Conservation (phyloP, 2,113 vertebrate species). For the Ciconia stormi region DNA sequence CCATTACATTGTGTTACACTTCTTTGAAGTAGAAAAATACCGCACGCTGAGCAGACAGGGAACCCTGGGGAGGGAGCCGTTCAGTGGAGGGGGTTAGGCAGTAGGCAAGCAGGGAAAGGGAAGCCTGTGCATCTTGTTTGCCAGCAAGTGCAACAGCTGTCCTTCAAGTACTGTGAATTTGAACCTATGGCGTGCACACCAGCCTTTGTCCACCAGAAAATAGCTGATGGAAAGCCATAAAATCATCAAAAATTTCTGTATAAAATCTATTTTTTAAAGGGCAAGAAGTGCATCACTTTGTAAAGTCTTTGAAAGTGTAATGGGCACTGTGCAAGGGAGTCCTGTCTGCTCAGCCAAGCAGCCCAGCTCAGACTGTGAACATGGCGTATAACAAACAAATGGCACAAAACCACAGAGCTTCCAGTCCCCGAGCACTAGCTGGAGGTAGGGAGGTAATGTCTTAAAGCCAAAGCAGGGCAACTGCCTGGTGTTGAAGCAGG, state of each 20-base stretch:
- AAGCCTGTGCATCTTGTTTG: not conserved
- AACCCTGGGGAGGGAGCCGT: not conserved
- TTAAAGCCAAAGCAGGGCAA: not conserved
- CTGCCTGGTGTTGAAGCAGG: not conserved
- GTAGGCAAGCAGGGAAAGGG: not conserved
- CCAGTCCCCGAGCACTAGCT: rapidly evolving
- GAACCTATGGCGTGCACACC: rapidly evolving
- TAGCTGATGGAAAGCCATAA: not conserved
- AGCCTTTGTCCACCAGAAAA: not conserved
- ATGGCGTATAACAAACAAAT: rapidly evolving
- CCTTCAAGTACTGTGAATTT: not conserved
- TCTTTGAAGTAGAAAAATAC: not conserved
- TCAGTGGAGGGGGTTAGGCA: not conserved
- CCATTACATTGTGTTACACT: not conserved
- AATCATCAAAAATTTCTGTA: not conserved
- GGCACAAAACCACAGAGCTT: not conserved
- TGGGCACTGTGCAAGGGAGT: not conserved
- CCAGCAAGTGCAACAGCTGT: not conserved
- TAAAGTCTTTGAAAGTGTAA: not conserved
- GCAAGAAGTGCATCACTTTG: not conserved
- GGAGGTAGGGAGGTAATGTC: rapidly evolving
- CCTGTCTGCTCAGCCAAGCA: not conserved
- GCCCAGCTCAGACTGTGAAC: rapidly evolving
- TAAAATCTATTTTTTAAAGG: not conserved
- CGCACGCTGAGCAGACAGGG: not conserved